Evolutionary conservation across 2,797 vertebrate species (phyloP).

Genomic region (Clangula hyemalis): DNA sequence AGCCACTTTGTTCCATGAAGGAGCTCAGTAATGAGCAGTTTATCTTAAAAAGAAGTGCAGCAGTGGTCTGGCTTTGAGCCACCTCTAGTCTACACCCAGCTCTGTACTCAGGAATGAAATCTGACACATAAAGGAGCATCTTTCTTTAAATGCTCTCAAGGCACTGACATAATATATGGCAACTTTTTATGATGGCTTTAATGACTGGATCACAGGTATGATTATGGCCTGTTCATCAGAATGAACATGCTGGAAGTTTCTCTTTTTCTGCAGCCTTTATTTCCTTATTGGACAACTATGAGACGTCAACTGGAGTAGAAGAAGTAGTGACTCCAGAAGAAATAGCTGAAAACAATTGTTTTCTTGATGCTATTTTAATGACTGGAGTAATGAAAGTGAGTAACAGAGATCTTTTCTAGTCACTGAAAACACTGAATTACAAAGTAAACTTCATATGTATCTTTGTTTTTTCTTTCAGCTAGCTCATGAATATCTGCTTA

Average conservation of each 20-base stretch:
- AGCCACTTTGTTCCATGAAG: background rate
- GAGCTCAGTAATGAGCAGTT: background rate
- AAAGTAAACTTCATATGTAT: background rate
- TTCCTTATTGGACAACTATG: slow-evolving; percentile 89
- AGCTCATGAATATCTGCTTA: slow-evolving; percentile 84
- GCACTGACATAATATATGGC: background rate
- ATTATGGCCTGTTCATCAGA: background rate
- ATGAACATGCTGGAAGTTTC: background rate
- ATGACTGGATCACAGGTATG: background rate
- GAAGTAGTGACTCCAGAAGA: slow-evolving; percentile 86
- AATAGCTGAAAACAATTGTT: slow-evolving; percentile 80
- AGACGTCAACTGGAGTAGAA: slow-evolving; percentile 81
- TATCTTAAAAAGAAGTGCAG: background rate
- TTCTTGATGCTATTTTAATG: slow-evolving; percentile 85
- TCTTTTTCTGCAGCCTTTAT: slow-evolving; percentile 78
- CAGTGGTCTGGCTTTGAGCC: background rate
- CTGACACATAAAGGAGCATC: background rate
- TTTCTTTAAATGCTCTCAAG: background rate
- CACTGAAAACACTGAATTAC: background rate
- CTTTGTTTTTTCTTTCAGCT: slow-evolving; percentile 73
- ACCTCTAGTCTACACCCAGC: background rate
- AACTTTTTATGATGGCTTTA: background rate
- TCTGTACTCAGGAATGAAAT: background rate
- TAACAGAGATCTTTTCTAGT: background rate
- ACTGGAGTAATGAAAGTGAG: slow-evolving; percentile 88